A percentile compares a stretch with the other conserved stretches of the same genome.
These are phyloP conservation scores for Anomalospiza imberbis DNA, from an alignment of 2,797 vertebrate species.

Conservation along the genomic window DNA sequence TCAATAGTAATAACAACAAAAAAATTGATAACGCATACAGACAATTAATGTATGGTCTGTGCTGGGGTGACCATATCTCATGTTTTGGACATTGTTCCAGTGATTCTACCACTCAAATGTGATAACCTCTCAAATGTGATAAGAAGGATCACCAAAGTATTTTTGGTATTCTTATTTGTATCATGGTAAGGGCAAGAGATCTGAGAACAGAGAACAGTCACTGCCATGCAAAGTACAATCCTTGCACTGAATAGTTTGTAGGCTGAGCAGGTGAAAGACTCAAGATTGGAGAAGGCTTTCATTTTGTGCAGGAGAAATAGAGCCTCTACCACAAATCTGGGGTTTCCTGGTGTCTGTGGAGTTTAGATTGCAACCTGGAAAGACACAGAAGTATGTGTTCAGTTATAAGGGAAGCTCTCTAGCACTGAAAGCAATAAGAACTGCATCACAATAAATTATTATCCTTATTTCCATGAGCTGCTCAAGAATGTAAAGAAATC, in stretches of 20 bases:
- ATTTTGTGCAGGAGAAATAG: not conserved
- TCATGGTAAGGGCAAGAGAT: not conserved
- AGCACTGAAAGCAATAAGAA: not conserved
- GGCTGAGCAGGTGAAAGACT: not conserved
- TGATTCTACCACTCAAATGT: not conserved
- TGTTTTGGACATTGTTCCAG: not conserved
- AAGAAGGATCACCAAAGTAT: not conserved
- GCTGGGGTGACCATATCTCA: not conserved
- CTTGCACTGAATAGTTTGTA: not conserved
- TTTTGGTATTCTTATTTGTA: not conserved
- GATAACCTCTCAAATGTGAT: not conserved
- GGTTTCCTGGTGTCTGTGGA: not conserved
- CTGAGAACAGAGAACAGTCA: not conserved
- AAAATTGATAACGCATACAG: not conserved
- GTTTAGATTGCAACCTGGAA: not conserved
- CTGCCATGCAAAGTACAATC: not conserved
- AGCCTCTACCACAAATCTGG: not conserved
- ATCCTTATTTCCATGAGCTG: not conserved
- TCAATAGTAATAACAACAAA: not conserved
- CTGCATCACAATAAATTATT: too few species aligned
- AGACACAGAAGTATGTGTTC: not conserved
- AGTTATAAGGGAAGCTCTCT: not conserved
- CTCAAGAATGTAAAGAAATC: not conserved
- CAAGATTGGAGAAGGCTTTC: not conserved
- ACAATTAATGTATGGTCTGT: not conserved